A percentile compares a stretch with the other conserved stretches of the same genome.
phyloP scores from a whole-genome alignment of 2,113 vertebrate genomes.

The Forbesichthys papilliferus region DNA sequence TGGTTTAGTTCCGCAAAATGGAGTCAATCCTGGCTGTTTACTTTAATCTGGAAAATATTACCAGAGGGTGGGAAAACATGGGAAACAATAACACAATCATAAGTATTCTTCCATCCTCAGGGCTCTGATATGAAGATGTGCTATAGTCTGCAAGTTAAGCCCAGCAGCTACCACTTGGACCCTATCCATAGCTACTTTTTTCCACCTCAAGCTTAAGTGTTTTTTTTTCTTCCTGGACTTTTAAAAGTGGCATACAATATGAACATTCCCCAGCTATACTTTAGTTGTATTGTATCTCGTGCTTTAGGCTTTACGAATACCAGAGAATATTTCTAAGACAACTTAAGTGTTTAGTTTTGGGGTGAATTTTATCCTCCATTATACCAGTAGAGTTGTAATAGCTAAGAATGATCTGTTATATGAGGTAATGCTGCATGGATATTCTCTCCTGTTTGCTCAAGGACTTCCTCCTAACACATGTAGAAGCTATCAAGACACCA shows the following conservation, averaged over 20 bases:
- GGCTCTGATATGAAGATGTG: conserved; percentile 58
- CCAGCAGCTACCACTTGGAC: conserved; percentile 55
- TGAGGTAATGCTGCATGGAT: conserved; percentile 34
- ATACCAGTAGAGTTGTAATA: conserved; percentile 25
- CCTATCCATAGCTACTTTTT: conserved; percentile 47
- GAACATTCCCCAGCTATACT: conserved; percentile 31
- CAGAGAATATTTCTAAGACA: conserved; percentile 28
- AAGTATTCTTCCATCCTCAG: conserved; percentile 65
- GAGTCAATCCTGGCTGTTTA: conserved; percentile 45
- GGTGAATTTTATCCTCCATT: conserved; percentile 11
- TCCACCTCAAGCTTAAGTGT: conserved; percentile 48
- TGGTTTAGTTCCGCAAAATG: conserved; percentile 63
- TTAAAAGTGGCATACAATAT: conserved; percentile 18
- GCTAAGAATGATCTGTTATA: conserved; percentile 37
- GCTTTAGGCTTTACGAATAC: conserved; percentile 4
- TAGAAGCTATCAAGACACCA: conserved; percentile 65
- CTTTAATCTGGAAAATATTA: conserved; percentile 74
- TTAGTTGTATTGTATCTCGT: conserved; percentile 4
- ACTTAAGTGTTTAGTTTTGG: conserved; percentile 25
- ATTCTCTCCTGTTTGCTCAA: conserved; percentile 43
- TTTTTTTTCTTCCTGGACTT: conserved; percentile 35
- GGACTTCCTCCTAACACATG: conserved; percentile 64
- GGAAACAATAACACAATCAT: conserved; percentile 70
- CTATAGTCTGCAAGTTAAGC: conserved; percentile 60
- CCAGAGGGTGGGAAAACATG: conserved; percentile 67